Evolutionary conservation across 2,113 vertebrate species (phyloP).

Genomic region (Pontoporia blainvillei): DNA sequence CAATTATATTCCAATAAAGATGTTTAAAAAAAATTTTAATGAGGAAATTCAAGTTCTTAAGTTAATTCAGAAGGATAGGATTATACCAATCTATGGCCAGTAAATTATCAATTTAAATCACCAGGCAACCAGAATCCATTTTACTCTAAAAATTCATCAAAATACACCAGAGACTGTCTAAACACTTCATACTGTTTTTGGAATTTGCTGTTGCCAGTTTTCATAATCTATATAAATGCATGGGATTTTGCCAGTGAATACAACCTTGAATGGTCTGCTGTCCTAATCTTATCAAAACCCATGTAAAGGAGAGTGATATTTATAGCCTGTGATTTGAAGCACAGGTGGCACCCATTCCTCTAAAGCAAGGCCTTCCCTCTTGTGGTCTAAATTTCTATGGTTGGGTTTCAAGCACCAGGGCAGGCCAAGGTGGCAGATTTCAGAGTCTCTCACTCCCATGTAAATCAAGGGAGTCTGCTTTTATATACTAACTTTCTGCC

Average conservation of each 20-base stretch:
- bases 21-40: neutral
- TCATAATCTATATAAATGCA: conserved; percentile 16
- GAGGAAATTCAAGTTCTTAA: conserved; percentile 60
- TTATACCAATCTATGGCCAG: conserved; percentile 48
- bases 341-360: neutral
- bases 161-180: conserved; percentile 28
- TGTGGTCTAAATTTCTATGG: neutral
- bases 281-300: conserved; percentile 34
- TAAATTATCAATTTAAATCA: conserved; percentile 63
- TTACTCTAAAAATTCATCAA: conserved; percentile 33
- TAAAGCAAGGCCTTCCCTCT: neutral
- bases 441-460: neutral
- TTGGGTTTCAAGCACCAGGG: neutral
- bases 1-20: too few species aligned
- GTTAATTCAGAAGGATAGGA: conserved; percentile 55
- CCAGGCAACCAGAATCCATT: conserved; percentile 30
- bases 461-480: neutral
- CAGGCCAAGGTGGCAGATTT: neutral
- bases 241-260: conserved; percentile 21
- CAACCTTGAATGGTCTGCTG: neutral
- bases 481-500: neutral
- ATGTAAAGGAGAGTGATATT: neutral
- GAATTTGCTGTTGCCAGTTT: conserved; percentile 2
- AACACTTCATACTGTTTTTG: conserved; percentile 18
- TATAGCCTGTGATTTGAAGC: neutral